Evolutionary conservation across 2,888 invertebrate genomes (phyloP), one percentile per base, ranked within the genome.

Genomic region (Chouioia cunea): DNA sequence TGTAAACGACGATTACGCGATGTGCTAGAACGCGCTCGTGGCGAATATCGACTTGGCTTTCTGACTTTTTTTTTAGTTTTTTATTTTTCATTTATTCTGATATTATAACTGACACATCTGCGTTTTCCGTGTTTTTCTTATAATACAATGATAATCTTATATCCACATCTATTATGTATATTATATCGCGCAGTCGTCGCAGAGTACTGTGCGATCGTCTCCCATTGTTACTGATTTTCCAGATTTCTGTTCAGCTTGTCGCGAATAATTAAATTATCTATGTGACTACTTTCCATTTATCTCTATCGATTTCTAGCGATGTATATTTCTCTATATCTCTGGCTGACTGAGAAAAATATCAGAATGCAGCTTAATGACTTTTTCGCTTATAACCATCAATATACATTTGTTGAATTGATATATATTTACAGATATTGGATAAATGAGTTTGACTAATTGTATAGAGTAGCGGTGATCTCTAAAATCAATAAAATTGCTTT

Each of bases 31-130:
- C 6, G 6, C 65, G 56, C 56, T 75, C 73, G 75, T 76, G 76
- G 74, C 74, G 73, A 78, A 77, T 79, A 77, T 74, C 76, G 65
- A 76, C 75, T 76, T 67, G 54, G 59, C 59, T 71, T n/a, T 59
- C 47, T 60, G 50, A 47, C 10, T 36, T 62, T 62, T 18, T 48
- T 67, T 67, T 58, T 63, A n/a, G 20, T 53, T 22, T 6, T 62
- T 20, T 53, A n/a, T n/a, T 63, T 20, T 60, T 23, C 3, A 56
- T 70, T 63, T 27, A 23, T 2, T 66, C 46, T 43, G 36, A 46
- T 71, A 73, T 74, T 71, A 71, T 73, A 70, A 75, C 72, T 70
- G 66, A 22, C 68, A 74, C 70, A 74, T 65, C 36, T 12, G 44
- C n/a, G 16, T 27, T 52, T 46, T 18, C 50, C 58, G 43, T 65